Conservation (phyloP, 2,888 invertebrate genomes). For the Hypsopygia costalis region DNA sequence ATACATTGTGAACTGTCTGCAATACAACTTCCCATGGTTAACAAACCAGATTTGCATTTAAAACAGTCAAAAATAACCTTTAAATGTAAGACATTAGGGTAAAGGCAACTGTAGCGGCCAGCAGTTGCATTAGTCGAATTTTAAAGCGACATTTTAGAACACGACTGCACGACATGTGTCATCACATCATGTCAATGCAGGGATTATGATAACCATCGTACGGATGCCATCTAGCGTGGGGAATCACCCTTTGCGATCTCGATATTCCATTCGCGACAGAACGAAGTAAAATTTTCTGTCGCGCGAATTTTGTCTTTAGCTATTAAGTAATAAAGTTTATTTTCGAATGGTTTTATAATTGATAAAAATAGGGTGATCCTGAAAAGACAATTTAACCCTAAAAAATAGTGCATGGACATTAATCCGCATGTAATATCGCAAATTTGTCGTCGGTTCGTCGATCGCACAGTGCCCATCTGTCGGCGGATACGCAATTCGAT, state of each 20-base stretch:
- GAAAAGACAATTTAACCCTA: constrained; percentile 80
- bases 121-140: constrained; percentile 24
- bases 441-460: constrained; percentile 75
- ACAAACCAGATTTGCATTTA: constrained; percentile 23
- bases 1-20: constrained; percentile 66
- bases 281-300: constrained; percentile 30
- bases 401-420: constrained; percentile 76
- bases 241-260: constrained; percentile 77
- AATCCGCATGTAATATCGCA: constrained; percentile 80
- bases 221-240: constrained; percentile 73
- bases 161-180: constrained; percentile 77
- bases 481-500: constrained; percentile 62
- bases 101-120: constrained; percentile 10
- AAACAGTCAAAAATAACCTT: constrained; percentile 29
- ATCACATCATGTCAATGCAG: constrained; percentile 79
- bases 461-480: constrained; percentile 61
- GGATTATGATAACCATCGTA: constrained; percentile 80
- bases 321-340: constrained; percentile 19
- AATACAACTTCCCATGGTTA: constrained; percentile 56
- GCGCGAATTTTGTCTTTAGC: constrained; percentile 29
- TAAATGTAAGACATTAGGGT: constrained; percentile 31
- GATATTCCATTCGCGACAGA: constrained; percentile 38
- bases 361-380: constrained; percentile 48
- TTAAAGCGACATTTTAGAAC: constrained; percentile 71
- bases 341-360: constrained; percentile 17